Base-by-base conservation (phyloP, 2,797 vertebrate species). In the Lemur catta region DNA sequence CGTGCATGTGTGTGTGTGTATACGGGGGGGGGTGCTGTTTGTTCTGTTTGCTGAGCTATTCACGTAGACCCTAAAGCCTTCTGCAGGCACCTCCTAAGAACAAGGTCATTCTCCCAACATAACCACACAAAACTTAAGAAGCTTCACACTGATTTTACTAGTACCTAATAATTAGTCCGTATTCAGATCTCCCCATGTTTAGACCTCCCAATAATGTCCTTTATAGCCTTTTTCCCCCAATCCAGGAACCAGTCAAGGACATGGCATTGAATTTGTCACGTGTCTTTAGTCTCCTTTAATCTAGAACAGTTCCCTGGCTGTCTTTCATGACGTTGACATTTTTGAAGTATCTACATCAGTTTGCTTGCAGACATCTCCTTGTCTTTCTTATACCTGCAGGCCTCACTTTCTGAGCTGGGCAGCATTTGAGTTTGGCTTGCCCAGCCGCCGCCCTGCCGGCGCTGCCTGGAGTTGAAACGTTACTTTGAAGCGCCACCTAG, bases 401-500 rank as follows among this genome's bases (percentile, higher is more conserved):
- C 26, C 5, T 74, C 63, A 20, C 14, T 55, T 48, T 38, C 65
- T 57, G 43, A 46, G 65, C 22, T 69, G 28, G 1, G 3, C 6
- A 10, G 43, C 24, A 0, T 6, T 50, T 50, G 38, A 12, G 22
- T 33, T 9, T 35, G 55, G 38, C 30, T 2, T 10, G 7, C 15
- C 1, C 26, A 6, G 41, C 7, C 1, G 4, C 4, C 7, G n/a
- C n/a, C 20, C 48, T 2, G 48, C 20, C 22, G 9, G 6, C 30
- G 17, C 33, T 0, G 14, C 17, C 12, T 9, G 43, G 30, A 85
- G 33, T 41, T 46, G 28, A 92, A 89, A 78, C 24, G 38, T 33
- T 90, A 1, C 38, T 33, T 22, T 84, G 72, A 24, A 71, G 50
- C 46, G 63, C 93, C 96, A 78, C 88, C 97, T 95, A 2, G 90